Percentiles rank a stretch among this genome's conserved stretches.
phyloP scores from a whole-genome alignment of 92 coral and sea anemone genomes.

The Ricordea florida region DNA sequence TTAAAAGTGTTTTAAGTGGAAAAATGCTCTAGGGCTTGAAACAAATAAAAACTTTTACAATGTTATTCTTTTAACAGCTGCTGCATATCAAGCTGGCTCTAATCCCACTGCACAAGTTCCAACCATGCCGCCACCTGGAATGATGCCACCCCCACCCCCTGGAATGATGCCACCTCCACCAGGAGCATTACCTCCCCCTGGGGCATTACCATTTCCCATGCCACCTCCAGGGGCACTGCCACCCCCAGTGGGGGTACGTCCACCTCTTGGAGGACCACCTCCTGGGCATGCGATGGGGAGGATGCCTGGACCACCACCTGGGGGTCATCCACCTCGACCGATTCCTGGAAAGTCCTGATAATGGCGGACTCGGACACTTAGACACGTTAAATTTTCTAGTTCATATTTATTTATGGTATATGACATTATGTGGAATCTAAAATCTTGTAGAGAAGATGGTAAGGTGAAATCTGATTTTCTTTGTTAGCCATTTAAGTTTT shows the following conservation, averaged over 20 bases:
- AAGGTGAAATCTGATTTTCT: too few species aligned
- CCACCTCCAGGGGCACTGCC: conserved; percentile 96
- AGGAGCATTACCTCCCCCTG: conserved; percentile 87
- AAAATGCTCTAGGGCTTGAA: too few species aligned
- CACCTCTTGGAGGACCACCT: conserved; percentile 59
- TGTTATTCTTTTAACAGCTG: too few species aligned
- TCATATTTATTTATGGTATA: neutral
- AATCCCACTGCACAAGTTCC: conserved; percentile 58
- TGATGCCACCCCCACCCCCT: conserved; percentile 92
- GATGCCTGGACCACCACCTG: conserved; percentile 36
- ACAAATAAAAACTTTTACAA: too few species aligned
- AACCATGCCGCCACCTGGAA: conserved; percentile 83
- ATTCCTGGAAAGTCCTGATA: conserved; percentile 28
- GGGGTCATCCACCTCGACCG: conserved; percentile 18
- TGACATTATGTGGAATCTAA: too few species aligned
- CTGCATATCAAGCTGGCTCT: conserved; percentile 88
- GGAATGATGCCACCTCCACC: conserved; percentile 96
- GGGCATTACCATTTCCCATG: conserved; percentile 83
- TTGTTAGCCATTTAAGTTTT: too few species aligned
- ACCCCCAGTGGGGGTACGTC: conserved; percentile 80
- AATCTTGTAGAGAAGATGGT: too few species aligned
- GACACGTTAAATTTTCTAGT: neutral
- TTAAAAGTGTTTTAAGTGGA: too few species aligned
- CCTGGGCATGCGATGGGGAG: conserved; percentile 42
- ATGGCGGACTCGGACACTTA: neutral